Conservation (phyloP, 2,113 vertebrate species). For the zebrafish (Danio rerio) region DNA sequence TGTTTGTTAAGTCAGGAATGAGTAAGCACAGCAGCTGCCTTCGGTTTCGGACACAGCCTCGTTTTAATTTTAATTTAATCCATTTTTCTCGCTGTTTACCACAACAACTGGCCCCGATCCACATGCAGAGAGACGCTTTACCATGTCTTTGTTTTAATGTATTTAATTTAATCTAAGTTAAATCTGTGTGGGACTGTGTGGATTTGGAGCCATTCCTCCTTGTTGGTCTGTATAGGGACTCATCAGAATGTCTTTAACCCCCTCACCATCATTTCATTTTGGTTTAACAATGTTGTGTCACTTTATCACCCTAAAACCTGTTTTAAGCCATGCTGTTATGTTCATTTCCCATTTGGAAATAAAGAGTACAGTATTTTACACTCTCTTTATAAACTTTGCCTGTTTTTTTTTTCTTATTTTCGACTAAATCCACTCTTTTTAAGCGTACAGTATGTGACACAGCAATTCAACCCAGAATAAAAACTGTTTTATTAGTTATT, state of each 20-base stretch:
- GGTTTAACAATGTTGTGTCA: constrained; percentile 47
- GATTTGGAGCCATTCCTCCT: too few species aligned
- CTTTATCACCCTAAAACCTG: too few species aligned
- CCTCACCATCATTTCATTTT: constrained; percentile 37
- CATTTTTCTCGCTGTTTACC: background rate
- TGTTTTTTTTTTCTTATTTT: background rate
- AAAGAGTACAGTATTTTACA: constrained; percentile 77
- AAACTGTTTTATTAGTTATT: too few species aligned
- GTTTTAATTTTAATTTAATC: background rate
- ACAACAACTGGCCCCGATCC: constrained; percentile 18
- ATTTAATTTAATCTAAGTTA: background rate
- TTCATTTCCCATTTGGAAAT: constrained; percentile 67
- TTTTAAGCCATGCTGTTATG: constrained; percentile 71
- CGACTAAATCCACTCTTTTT: background rate
- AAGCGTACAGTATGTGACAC: background rate
- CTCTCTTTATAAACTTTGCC: constrained; percentile 57
- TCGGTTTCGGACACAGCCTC: constrained; percentile 7
- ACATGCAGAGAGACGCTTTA: background rate
- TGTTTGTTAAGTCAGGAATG: background rate
- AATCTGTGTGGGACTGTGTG: constrained; percentile 25
- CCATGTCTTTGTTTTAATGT: constrained; percentile 51
- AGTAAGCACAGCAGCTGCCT: background rate
- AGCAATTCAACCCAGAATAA: too few species aligned
- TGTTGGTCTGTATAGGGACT: constrained; percentile 28
- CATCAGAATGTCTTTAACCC: background rate